Conservation (phyloP, 2,888 invertebrate species). For the Drosophila setosimentum region DNA sequence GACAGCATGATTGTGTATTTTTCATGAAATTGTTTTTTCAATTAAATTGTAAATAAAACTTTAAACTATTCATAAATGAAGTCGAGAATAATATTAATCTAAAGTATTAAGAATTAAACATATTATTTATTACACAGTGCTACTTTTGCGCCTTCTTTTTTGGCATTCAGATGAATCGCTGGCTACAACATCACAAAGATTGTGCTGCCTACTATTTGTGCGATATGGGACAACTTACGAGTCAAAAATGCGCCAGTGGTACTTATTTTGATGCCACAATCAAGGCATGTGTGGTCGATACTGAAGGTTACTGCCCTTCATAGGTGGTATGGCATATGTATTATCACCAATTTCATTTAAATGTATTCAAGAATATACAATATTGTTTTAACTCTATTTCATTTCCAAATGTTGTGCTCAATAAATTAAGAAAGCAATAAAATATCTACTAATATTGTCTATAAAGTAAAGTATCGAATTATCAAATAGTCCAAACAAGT, state of each 20-base stretch:
- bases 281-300: conserved; percentile 22
- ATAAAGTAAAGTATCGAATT: background rate
- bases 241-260: conserved; percentile 6
- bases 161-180: conserved; percentile 33
- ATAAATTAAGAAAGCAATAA: background rate
- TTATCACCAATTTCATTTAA: background rate
- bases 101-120: background rate
- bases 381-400: background rate
- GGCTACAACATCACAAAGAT: conserved; percentile 32
- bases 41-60: background rate
- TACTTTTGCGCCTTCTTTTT: conserved; percentile 31
- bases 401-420: background rate
- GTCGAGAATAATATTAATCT: background rate
- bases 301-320: conserved; percentile 14
- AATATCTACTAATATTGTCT: background rate
- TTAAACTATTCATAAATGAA: too few relatives aligned
- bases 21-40: background rate
- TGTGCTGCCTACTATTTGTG: conserved; percentile 51
- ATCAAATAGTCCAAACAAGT: background rate
- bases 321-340: background rate
- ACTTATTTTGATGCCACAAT: conserved; percentile 24
- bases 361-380: background rate
- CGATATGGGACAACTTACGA: conserved; percentile 16
- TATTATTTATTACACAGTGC: conserved; percentile 20
- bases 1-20: background rate